Evolutionary conservation across 2,888 invertebrate genomes (phyloP), one percentile per base, ranked within the genome.

Genomic region (Sepioteuthis lessoniana): DNA sequence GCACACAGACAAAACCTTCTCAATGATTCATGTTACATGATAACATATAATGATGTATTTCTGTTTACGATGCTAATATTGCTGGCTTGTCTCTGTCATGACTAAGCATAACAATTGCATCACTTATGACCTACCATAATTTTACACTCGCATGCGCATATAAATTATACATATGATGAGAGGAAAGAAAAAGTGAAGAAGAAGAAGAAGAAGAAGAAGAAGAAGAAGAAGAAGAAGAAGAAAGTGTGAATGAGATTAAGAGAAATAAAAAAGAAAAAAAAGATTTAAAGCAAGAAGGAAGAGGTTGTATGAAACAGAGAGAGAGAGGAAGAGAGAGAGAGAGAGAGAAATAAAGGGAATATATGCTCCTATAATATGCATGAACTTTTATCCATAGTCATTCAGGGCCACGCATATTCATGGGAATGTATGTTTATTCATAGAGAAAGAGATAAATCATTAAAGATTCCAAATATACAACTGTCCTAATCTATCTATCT

Each of bases 61-160:
- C 76, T 76, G 8, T 31, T 31, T 31, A 0, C 76, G n/a, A 31
- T 60, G 28, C 60, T 60, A 60, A 60, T 60, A 60, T 28, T 76
- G 8, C 10, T n/a, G 31, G 76, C 76, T 76, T 76, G 76, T n/a
- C 76, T 76, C n/a, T 76, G 10, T n/a, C n/a, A 76, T 76, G 76
- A 31, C 3, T n/a, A n/a, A 76, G 76, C 76, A 76, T 76, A n/a
- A 76, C 76, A 76, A 76, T 76, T 31, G n/a, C n/a, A n/a, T 76
- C n/a, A n/a, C 76, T 76, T 76, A 76, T 76, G 76, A 76, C n/a
- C 76, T 76, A n/a, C 76, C 76, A 76, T 76, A 76, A 76, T 76
- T 76, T 76, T n/a, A n/a, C 76, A 76, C n/a, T 76, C 13, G n/a
- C 76, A 76, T 76, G 76, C n/a, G 19, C 76, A 76, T n/a, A 76